A percentile compares a stretch with the other conserved stretches of the same genome.
Evolutionary conservation across 2,888 invertebrate species (phyloP).

Genomic region (Penaeus monodon): DNA sequence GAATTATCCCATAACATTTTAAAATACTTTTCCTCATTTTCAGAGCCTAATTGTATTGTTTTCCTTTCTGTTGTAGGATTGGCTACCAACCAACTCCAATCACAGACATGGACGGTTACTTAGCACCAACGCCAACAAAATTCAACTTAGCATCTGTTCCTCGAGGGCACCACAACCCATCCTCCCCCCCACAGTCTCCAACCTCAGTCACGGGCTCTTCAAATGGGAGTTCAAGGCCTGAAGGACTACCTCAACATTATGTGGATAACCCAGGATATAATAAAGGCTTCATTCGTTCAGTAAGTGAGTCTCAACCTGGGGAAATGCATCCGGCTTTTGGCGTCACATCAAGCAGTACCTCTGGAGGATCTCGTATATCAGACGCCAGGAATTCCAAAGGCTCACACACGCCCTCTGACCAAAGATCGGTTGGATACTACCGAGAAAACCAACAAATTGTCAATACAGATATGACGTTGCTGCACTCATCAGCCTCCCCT

Average conservation of each 20-base stretch:
- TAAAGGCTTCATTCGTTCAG: neutral
- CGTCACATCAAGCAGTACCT: neutral
- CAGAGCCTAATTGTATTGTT: neutral
- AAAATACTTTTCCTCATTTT: too few relatives aligned
- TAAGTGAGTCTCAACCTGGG: slow-evolving; percentile 21
- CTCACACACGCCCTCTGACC: slow-evolving; percentile 16
- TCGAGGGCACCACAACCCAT: neutral
- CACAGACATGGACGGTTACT: slow-evolving; percentile 17
- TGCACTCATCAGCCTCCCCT: neutral
- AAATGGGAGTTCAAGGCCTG: neutral
- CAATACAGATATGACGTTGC: slow-evolving; percentile 52
- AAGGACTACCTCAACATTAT: neutral
- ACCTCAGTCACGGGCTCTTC: neutral
- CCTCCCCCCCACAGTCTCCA: slow-evolving; percentile 18
- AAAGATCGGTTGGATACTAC: neutral
- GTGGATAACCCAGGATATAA: slow-evolving; percentile 19
- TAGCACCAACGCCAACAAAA: slow-evolving; percentile 17
- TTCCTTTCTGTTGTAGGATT: neutral
- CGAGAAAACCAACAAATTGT: neutral
- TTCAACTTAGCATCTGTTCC: slow-evolving; percentile 26
- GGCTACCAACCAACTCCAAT: slow-evolving; percentile 5
- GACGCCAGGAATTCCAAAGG: too few relatives aligned
- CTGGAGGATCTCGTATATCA: slow-evolving; percentile 7
- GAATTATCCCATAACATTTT: too few relatives aligned
- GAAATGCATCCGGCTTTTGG: neutral